A percentile compares a stretch with the other conserved stretches of the same genome.
These are phyloP conservation scores for Drosophila novamexicana DNA, from an alignment of 1,140 invertebrate species.

Conservation along the genomic window DNA sequence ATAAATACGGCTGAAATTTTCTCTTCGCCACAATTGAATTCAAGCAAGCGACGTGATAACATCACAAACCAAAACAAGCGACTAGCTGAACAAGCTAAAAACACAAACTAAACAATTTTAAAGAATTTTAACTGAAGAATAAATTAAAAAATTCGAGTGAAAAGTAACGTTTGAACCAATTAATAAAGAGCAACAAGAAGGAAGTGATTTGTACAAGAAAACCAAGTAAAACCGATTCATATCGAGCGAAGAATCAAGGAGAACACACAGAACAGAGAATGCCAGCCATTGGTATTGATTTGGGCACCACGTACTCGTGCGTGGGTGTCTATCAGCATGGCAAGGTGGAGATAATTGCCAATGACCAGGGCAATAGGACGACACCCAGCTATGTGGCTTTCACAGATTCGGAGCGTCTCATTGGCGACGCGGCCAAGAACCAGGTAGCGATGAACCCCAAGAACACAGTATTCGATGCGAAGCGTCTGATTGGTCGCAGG, in stretches of 20 bases:
- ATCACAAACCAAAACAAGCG: slow-evolving; percentile 54
- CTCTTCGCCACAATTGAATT: slow-evolving; percentile 63
- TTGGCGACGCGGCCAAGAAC: slow-evolving; percentile 96
- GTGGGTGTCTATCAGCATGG: slow-evolving; percentile 93
- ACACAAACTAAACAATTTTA: slow-evolving; percentile 18
- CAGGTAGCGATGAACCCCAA: slow-evolving; percentile 81
- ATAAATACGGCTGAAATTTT: slow-evolving; percentile 59
- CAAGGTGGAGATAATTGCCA: slow-evolving; percentile 96
- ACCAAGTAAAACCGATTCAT: background rate
- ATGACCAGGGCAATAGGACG: slow-evolving; percentile 97
- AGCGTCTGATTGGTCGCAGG: slow-evolving; percentile 88
- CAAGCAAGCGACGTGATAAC: slow-evolving; percentile 66
- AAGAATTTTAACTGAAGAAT: slow-evolving; percentile 3
- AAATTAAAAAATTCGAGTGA: slow-evolving; percentile 7
- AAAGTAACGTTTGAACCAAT: slow-evolving; percentile 10
- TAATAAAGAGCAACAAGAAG: background rate
- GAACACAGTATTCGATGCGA: slow-evolving; percentile 85
- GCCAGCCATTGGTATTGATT: slow-evolving; percentile 90
- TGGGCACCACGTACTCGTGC: slow-evolving; percentile 92
- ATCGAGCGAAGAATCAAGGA: slow-evolving; percentile 83
- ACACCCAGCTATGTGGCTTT: slow-evolving; percentile 98
- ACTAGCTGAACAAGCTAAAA: slow-evolving; percentile 53
- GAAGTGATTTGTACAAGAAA: background rate
- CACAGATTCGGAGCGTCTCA: slow-evolving; percentile 97
- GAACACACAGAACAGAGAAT: slow-evolving; percentile 48